Base-by-base conservation (phyloP, 1,140 invertebrate genomes). In the Nebria ingens region DNA sequence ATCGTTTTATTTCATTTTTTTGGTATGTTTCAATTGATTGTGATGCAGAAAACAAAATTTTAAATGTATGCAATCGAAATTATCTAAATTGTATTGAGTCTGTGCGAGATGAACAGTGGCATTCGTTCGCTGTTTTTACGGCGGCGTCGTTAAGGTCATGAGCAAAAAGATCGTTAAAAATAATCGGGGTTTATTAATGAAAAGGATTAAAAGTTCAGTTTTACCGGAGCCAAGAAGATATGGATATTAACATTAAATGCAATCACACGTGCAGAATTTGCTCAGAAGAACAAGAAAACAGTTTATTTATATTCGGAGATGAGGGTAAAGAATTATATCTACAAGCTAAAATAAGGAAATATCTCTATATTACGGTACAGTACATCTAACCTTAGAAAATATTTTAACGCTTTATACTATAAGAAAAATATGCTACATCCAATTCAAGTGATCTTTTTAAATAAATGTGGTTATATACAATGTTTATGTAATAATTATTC, bases 301-400 rank as follows among this genome's bases (percentile, higher is more conserved):
- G 68, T 52, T 66, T 77, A 55, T 63, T 73, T 61, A 73, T 79
- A 59, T 80, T 78, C 59, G 68, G 70, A 51, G 74, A 78, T 49
- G 73, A 78, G 62, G 75, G 75, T 45, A 73, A 70, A 64, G 68
- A 67, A 60, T 68, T 71, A 62, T 72, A 73, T 62, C 62, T 80
- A 54, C 73, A 76, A 62, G 70, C 68, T 21, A 77, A 79, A 68
- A 78, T 79, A 61, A 71, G 70, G 58, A 78, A 74, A 69, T 79
- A 79, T 68, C 67, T 79, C 45, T 72, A 73, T 59, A 73, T 79
- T 54, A 66, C 71, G 70, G 78, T 79, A 62, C 19, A 49, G 17
- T 2, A 19, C 70, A 71, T 68, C 29, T 15, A 34, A n/a, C n/a
- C n/a, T n/a, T n/a, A n/a, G n/a, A n/a, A n/a, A n/a, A n/a, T n/a